These are phyloP conservation scores for Heliothis virescens DNA, from an alignment of 1,140 invertebrate genomes.

Conservation along the genomic window DNA sequence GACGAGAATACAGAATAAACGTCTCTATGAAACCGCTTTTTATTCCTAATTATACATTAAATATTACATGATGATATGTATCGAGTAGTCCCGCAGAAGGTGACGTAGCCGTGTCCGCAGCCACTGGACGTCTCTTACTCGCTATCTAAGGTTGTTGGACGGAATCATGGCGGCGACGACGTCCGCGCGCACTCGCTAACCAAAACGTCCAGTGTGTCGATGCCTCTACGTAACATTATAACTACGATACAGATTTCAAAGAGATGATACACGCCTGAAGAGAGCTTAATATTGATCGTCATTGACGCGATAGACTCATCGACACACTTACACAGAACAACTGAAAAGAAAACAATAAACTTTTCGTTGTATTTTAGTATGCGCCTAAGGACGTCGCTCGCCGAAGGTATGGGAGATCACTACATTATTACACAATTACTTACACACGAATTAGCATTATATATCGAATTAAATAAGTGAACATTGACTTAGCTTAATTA, in stretches of 20 bases:
- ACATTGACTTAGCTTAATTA: slow-evolving; percentile 85
- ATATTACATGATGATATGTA: slow-evolving; percentile 86
- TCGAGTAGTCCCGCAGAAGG: slow-evolving; percentile 85
- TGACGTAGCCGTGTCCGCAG: slow-evolving; percentile 85
- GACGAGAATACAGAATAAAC: slow-evolving; percentile 84
- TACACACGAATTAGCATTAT: slow-evolving; percentile 83
- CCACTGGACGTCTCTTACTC: slow-evolving; percentile 85
- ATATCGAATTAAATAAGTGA: slow-evolving; percentile 85
- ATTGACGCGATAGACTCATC: slow-evolving; percentile 9
- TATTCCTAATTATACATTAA: slow-evolving; percentile 84
- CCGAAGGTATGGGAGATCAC: slow-evolving; percentile 84
- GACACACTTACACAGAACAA: slow-evolving; percentile 50
- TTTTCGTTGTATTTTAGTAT: slow-evolving; percentile 82
- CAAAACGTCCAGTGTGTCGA: slow-evolving; percentile 53
- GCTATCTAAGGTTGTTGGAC: slow-evolving; percentile 85
- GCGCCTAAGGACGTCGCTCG: slow-evolving; percentile 70
- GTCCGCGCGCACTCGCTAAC: slow-evolving; percentile 60
- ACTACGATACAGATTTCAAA: slow-evolving; percentile 45
- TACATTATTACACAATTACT: slow-evolving; percentile 83
- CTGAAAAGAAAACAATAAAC: slow-evolving; percentile 63
- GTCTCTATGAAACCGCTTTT: slow-evolving; percentile 84
- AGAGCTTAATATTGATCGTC: slow-evolving; percentile 55
- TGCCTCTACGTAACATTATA: slow-evolving; percentile 45
- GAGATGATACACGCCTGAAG: slow-evolving; percentile 47
- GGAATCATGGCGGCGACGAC: slow-evolving; percentile 83